A percentile compares a stretch with the other conserved stretches of the same genome.
phyloP scores from a whole-genome alignment of 1,140 invertebrate genomes.

The Tetramorium simillimum region DNA sequence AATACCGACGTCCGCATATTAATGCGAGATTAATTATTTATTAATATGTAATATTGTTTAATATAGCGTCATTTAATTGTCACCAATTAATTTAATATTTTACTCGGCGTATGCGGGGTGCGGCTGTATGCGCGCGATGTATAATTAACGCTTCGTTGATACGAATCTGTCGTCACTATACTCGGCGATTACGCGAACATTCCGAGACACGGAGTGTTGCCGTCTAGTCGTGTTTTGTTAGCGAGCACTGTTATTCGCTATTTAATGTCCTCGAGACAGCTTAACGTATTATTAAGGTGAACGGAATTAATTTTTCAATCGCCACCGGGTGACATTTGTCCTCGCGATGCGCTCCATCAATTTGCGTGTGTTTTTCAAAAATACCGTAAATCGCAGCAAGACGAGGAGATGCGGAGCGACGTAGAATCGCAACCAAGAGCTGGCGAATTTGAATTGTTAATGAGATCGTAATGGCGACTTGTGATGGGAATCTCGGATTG shows the following conservation, averaged over 20 bases:
- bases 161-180: not conserved
- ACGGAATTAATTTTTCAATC: not conserved
- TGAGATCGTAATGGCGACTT: not conserved
- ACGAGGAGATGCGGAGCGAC: not conserved
- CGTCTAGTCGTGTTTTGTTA: not conserved
- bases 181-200: not conserved
- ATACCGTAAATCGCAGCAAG: not conserved
- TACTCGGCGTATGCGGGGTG: not conserved
- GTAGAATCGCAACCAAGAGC: not conserved
- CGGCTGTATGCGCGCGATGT: not conserved
- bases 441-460: not conserved
- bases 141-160: constrained; percentile 10
- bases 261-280: not conserved
- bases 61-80: constrained; percentile 41
- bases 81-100: constrained; percentile 42
- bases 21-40: constrained; percentile 28
- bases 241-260: not conserved
- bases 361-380: not conserved
- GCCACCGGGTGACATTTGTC: not conserved
- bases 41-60: constrained; percentile 35
- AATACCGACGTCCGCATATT: not conserved
- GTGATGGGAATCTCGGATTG: not conserved
- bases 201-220: not conserved
- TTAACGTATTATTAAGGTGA: not conserved
- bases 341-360: not conserved